Evolutionary conservation across 2,888 invertebrate species (phyloP), one percentile per base, ranked within the genome.

Genomic region (Pediacus dermestoides): DNA sequence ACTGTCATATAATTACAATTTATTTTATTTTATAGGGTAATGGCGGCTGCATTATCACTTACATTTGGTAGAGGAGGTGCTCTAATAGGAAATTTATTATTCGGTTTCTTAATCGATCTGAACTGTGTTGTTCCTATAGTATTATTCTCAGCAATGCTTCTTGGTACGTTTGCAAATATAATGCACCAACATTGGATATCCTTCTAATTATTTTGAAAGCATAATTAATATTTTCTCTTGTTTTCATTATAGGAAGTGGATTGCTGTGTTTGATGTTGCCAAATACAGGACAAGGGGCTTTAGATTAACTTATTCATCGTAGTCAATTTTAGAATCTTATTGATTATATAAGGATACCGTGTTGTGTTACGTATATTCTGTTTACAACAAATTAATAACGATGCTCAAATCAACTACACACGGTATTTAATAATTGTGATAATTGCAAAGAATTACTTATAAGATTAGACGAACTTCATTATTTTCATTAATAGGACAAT

Each of bases 41-140:
- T 87, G 85, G 87, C 86, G 18, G 86, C 86, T 15, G 86, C 86
- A 25, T 70, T 87, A 25, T 85, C 86, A 7, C 73, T 86, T 45
- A 86, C 86, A 9, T 84, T 84, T 65, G 87, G 87, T 37, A 76
- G 87, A 72, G 77, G 83, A 46, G 87, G 87, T 31, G 86, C 85
- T 46, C 72, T 87, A 37, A 67, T 85, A 34, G 87, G 86, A 46
- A 86, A 86, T 70, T 70, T 87, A 50, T 70, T 85, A 28, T 86
- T 87, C 62, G 86, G 87, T 41, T 85, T 84, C 68, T 75, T 87
- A 50, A 85, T 87, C 53, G 87, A 87, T 72, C 74, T 85, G 57
- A 84, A 85, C 65, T 87, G 87, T 62, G 78, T 81, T 39, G 71
- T 88, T 48, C 86, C 87, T 14, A 82, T 88, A 38, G 76, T 81